These are phyloP conservation scores for Chorisops tibialis DNA, from an alignment of 2,888 invertebrate genomes.

Conservation along the genomic window DNA sequence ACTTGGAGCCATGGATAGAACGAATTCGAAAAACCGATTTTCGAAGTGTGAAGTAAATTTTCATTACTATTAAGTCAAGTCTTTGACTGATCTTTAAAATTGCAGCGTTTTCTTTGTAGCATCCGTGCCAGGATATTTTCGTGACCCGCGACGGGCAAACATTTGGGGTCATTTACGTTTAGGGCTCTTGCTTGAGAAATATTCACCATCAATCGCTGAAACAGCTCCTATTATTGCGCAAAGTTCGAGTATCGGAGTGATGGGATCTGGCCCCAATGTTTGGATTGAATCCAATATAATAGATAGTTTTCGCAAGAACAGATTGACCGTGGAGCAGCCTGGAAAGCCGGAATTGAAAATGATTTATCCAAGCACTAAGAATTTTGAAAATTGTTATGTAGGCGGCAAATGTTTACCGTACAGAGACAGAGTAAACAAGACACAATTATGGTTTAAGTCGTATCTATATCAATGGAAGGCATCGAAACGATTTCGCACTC, in stretches of 20 bases:
- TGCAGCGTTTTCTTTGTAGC: conserved; percentile 78
- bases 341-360: conserved; percentile 58
- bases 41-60: conserved; percentile 68
- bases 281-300: conserved; percentile 80
- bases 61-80: conserved; percentile 1
- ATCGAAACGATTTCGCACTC: conserved; percentile 62
- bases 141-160: conserved; percentile 54
- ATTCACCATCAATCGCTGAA: conserved; percentile 58
- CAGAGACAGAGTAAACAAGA: conserved; percentile 67
- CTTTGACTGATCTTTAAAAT: not conserved
- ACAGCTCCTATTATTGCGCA: conserved; percentile 77
- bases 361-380: conserved; percentile 76
- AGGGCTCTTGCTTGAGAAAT: conserved; percentile 61
- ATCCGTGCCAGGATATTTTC: conserved; percentile 81
- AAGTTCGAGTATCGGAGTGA: conserved; percentile 86
- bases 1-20: conserved; percentile 69
- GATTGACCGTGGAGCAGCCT: conserved; percentile 54
- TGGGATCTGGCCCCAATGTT: conserved; percentile 64
- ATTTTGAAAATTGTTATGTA: conserved; percentile 79
- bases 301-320: conserved; percentile 58
- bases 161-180: conserved; percentile 65
- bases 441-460: conserved; percentile 78
- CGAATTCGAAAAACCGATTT: conserved; percentile 77
- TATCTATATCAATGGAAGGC: conserved; percentile 84
- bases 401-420: conserved; percentile 92